Conservation (phyloP, 2,888 invertebrate genomes). For the Trachelus tabidus region DNA sequence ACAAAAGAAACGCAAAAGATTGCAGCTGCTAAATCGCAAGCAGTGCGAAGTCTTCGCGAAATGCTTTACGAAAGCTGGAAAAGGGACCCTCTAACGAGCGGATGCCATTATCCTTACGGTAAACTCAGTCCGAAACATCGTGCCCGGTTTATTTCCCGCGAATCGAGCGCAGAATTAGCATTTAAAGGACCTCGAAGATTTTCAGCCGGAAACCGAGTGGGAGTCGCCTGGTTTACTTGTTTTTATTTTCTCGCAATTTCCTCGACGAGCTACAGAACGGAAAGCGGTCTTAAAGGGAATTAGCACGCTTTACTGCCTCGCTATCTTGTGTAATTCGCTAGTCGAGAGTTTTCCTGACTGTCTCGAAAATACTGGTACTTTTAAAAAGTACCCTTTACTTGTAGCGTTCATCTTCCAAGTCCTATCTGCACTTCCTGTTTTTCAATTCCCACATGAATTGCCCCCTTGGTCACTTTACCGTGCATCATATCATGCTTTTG, state of each 20-base stretch:
- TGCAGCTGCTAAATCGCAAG: background rate
- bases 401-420: background rate
- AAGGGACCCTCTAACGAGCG: background rate
- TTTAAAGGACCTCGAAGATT: slow-evolving; percentile 51
- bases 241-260: slow-evolving; percentile 62
- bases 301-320: slow-evolving; percentile 53
- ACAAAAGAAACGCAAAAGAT: background rate
- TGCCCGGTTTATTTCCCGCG: slow-evolving; percentile 24
- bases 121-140: slow-evolving; percentile 5
- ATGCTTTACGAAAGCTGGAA: background rate
- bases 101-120: slow-evolving; percentile 1
- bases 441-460: background rate
- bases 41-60: background rate
- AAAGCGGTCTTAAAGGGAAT: slow-evolving; percentile 58
- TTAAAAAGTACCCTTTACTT: background rate
- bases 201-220: slow-evolving; percentile 16
- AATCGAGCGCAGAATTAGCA: slow-evolving; percentile 55
- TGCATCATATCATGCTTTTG: slow-evolving; percentile 24
- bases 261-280: slow-evolving; percentile 49
- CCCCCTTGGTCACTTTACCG: background rate
- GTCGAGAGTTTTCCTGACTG: background rate
- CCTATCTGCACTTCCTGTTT: background rate
- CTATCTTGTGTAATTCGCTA: slow-evolving; percentile 24
- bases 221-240: slow-evolving; percentile 29
- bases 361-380: background rate